These are phyloP conservation scores for Apis mellifera DNA, from an alignment of 1,140 invertebrate genomes.

Conservation along the genomic window Amel_HAv3.1 CM009943.2:9714501-9715000, in stretches of 20 bases:
- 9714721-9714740: slow-evolving; percentile 54
- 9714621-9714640: slow-evolving; percentile 71
- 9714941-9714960: no score
- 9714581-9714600: not conserved
- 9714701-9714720: slow-evolving; percentile 50
- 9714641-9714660: slow-evolving; percentile 64
- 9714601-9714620: slow-evolving; percentile 25
- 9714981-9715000: no score
- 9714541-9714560: slow-evolving; percentile 8
- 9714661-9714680: slow-evolving; percentile 70
- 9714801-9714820: no score
- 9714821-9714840: no score
- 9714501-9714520: slow-evolving; percentile 23
- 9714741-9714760: not conserved
- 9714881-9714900: no score
- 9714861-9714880: no score
- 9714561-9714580: slow-evolving; percentile 21
- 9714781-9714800: not conserved
- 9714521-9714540: not conserved
- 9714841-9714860: no score
- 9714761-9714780: slow-evolving; percentile 7
- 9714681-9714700: slow-evolving; percentile 63
- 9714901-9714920: no score
- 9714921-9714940: no score
- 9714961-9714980: no score